phyloP scores from a whole-genome alignment of 2,888 invertebrate species.

The Branchellion lobata region DNA sequence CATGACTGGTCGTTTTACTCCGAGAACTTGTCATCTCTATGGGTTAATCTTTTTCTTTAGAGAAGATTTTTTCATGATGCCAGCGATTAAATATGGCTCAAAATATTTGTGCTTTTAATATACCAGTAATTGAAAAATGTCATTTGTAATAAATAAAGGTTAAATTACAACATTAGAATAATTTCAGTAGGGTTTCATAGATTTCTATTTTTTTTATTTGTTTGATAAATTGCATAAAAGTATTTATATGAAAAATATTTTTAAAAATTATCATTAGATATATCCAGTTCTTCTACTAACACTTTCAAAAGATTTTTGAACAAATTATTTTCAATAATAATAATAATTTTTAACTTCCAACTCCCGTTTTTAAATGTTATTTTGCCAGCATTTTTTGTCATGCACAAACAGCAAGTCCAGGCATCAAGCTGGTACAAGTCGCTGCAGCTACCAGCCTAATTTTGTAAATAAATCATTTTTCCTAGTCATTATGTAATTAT shows the following conservation, averaged over 20 bases:
- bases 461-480: too few species aligned
- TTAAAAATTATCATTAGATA: neutral
- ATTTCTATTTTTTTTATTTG: too few species aligned
- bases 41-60: neutral
- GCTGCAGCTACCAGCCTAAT: too few species aligned
- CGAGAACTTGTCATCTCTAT: constrained; percentile 1
- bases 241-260: neutral
- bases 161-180: neutral
- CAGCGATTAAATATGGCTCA: neutral
- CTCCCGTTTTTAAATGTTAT: too few species aligned
- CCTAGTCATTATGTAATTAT: too few species aligned
- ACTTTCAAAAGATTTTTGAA: neutral
- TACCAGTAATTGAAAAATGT: too few species aligned
- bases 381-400: too few species aligned
- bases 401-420: too few species aligned
- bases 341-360: too few species aligned
- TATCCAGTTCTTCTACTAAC: neutral
- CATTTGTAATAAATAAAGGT: too few species aligned
- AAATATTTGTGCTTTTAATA: neutral
- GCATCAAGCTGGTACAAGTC: too few species aligned
- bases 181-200: too few species aligned
- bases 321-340: neutral
- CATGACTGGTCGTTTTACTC: constrained; percentile 28
- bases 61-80: neutral
- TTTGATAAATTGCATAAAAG: neutral